Evolutionary conservation across 2,113 vertebrate genomes (phyloP), one percentile per base, ranked within the genome.

Genomic region (Chionis minor): DNA sequence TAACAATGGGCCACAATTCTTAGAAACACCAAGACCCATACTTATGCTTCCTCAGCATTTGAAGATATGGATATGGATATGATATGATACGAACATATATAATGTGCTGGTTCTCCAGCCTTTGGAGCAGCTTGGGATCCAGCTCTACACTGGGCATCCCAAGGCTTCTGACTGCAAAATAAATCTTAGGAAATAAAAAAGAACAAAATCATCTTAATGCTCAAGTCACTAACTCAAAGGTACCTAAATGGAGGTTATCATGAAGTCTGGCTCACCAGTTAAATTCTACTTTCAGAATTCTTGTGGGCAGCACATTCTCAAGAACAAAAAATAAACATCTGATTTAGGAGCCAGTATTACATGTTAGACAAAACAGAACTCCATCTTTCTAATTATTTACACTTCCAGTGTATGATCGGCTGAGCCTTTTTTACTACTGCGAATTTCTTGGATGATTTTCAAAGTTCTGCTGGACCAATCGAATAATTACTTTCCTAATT

Each of bases 401-500:
- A 72, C 55, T 81, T 89, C 27, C 44, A 79, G 30, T 61, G 84
- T 88, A 80, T 78, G 49, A 90, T 7, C 93, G 82, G 24, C 79
- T 81, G 63, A 91, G 78, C 23, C 65, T 90, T 90, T 96, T 94
- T 74, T 96, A 92, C 42, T 70, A 89, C 75, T 81, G 47, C 88
- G 65, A 85, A 92, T 92, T 94, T 94, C 63, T 86, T 96, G 92
- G 84, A 91, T 85, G 59, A 75, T 61, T 26, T 86, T 95, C 86
- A 94, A 82, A 83, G 35, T 92, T 92, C 65, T 91, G 44, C 74
- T 92, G 79, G 75, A 92, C 75, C 70, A 88, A 58, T 92, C 90
- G 88, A 95, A 52, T 81, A 9, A 89, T 92, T 94, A 69, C 81
- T 94, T 96, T 79, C 67, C 74, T 93, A 92, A 94, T 94, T 75